Evolutionary conservation across 2,113 vertebrate genomes (phyloP).

Genomic region (Sisor rabdophorus): DNA sequence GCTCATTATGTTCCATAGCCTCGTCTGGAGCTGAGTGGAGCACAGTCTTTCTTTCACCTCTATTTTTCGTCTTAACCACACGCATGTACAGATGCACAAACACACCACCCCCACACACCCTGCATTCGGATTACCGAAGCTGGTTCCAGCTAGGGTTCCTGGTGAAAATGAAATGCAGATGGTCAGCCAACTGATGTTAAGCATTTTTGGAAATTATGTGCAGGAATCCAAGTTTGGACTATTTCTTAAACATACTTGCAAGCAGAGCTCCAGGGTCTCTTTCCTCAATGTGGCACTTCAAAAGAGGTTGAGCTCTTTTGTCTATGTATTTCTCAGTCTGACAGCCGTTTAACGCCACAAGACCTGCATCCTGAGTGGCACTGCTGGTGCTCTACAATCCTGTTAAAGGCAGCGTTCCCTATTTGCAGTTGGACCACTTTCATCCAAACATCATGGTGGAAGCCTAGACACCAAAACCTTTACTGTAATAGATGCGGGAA

Average conservation of each 20-base stretch:
- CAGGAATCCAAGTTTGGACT: constrained; percentile 14
- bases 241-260: constrained; percentile 23
- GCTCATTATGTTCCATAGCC: constrained; percentile 41
- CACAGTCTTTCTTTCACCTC: constrained; percentile 34
- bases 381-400: constrained; percentile 39
- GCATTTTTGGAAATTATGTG: constrained; percentile 19
- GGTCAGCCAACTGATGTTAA: constrained; percentile 14
- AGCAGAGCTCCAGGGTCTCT: neutral
- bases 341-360: constrained; percentile 49
- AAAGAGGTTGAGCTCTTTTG: constrained; percentile 29
- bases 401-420: constrained; percentile 19
- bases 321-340: constrained; percentile 34
- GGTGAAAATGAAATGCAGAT: constrained; percentile 35
- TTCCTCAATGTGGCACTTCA: constrained; percentile 32
- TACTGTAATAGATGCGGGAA: neutral
- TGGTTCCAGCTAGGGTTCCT: constrained; percentile 16
- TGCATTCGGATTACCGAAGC: neutral
- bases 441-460: constrained; percentile 11
- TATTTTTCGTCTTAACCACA: neutral
- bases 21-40: constrained; percentile 29
- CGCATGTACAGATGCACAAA: neutral
- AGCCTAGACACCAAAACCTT: constrained; percentile 3
- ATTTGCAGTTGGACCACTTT: constrained; percentile 1
- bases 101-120: constrained; percentile 15
- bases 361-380: constrained; percentile 47